These are phyloP conservation scores for Megaptera novaeangliae DNA, from an alignment of 2,113 vertebrate genomes.

Conservation along the genomic window DNA sequence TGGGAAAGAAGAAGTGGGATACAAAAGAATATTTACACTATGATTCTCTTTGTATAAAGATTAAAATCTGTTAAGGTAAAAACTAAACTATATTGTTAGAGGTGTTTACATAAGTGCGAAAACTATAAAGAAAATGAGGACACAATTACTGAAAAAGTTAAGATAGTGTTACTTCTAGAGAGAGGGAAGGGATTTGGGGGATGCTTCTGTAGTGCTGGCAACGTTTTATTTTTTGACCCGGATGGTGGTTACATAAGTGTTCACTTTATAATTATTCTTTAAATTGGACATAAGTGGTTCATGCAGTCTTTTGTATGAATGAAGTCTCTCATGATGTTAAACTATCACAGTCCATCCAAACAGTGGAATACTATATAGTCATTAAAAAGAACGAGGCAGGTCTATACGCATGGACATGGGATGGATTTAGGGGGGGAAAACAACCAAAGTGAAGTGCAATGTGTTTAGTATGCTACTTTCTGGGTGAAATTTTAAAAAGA, in stretches of 20 bases:
- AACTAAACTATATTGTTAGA: background rate
- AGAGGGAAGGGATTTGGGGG: background rate
- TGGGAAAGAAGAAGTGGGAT: background rate
- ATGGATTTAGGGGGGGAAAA: background rate
- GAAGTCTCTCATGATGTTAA: background rate
- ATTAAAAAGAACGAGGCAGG: background rate
- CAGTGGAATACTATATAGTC: background rate
- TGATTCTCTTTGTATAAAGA: background rate
- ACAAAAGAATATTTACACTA: background rate
- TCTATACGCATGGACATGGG: rapidly evolving
- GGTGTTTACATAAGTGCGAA: background rate
- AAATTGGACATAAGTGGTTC: background rate
- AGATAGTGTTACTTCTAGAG: background rate
- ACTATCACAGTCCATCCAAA: background rate
- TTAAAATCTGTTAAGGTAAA: background rate
- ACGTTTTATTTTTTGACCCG: background rate
- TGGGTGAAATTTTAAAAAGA: background rate
- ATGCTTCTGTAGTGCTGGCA: background rate
- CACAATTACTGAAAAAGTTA: background rate
- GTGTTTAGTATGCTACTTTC: background rate
- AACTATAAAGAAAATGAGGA: background rate
- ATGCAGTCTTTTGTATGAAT: background rate
- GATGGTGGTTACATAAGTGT: background rate
- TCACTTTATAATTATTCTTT: background rate
- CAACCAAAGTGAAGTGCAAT: background rate